A percentile compares a stretch with the other conserved stretches of the same genome.
Conservation (phyloP, 1,140 invertebrate species). For the Dreissena polymorpha region DNA sequence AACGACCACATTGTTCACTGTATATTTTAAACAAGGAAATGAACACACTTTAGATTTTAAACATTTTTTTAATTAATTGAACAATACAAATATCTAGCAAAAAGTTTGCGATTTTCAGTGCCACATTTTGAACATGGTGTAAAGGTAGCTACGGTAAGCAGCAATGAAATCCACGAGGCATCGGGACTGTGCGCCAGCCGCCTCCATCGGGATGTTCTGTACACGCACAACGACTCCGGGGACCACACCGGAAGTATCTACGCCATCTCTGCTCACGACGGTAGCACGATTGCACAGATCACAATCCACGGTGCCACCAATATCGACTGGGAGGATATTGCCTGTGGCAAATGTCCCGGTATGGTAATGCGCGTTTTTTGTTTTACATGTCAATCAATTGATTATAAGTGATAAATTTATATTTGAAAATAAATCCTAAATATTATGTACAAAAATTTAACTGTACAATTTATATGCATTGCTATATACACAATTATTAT, state of each 20-base stretch:
- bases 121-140: constrained; percentile 46
- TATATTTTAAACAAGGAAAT: too few relatives aligned
- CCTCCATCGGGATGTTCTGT: constrained; percentile 61
- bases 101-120: constrained; percentile 22
- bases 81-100: too few relatives aligned
- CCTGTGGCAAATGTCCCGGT: constrained; percentile 55
- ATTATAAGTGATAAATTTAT: too few relatives aligned
- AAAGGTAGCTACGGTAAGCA: constrained; percentile 46
- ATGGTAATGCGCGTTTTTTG: too few relatives aligned
- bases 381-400: neutral
- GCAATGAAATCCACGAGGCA: constrained; percentile 56
- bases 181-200: constrained; percentile 68
- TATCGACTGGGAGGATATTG: constrained; percentile 65
- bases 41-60: too few relatives aligned
- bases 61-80: too few relatives aligned
- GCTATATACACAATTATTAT: too few relatives aligned
- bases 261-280: constrained; percentile 53
- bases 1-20: too few relatives aligned
- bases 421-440: too few relatives aligned
- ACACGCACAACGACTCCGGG: constrained; percentile 66
- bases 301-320: constrained; percentile 41
- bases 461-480: too few relatives aligned
- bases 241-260: constrained; percentile 47
- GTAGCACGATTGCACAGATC: constrained; percentile 40
- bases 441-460: too few relatives aligned